Conservation (phyloP, 2,888 invertebrate genomes). For the Stramonita haemastoma region DNA sequence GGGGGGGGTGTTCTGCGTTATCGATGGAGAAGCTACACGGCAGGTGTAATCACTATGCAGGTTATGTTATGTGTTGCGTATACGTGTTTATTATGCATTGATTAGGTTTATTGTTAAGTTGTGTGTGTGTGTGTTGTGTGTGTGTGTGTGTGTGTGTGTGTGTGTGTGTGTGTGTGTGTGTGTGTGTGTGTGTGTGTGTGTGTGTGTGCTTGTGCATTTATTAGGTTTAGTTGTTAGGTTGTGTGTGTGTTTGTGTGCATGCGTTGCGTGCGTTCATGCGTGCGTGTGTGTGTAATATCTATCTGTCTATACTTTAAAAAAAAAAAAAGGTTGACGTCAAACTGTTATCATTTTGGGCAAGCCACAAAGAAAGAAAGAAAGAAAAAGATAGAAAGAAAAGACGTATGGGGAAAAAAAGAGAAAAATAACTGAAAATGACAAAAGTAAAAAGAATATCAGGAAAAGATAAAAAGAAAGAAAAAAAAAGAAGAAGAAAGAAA, state of each 20-base stretch:
- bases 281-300: too few relatives aligned
- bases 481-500: background rate
- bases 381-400: background rate
- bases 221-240: background rate
- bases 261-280: too few relatives aligned
- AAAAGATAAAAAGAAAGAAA: background rate
- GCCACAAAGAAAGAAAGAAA: background rate
- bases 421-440: background rate
- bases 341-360: background rate
- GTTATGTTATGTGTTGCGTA: background rate
- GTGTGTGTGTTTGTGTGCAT: too few relatives aligned
- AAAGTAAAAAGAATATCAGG: background rate
- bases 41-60: too few relatives aligned
- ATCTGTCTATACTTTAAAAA: too few relatives aligned
- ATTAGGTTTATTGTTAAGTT: too few relatives aligned
- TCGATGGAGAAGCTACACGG: too few relatives aligned
- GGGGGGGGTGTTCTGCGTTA: too few relatives aligned
- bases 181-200: constrained; percentile 2
- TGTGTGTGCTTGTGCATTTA: background rate
- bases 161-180: background rate
- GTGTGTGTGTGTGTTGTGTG: background rate
- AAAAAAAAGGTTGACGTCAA: too few relatives aligned
- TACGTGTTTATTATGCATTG: background rate
- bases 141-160: background rate
- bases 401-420: background rate